Percentiles rank a stretch among this genome's conserved stretches.
These are phyloP conservation scores for Hetaerina titia DNA, from an alignment of 2,888 invertebrate genomes.

Conservation along the genomic window DNA sequence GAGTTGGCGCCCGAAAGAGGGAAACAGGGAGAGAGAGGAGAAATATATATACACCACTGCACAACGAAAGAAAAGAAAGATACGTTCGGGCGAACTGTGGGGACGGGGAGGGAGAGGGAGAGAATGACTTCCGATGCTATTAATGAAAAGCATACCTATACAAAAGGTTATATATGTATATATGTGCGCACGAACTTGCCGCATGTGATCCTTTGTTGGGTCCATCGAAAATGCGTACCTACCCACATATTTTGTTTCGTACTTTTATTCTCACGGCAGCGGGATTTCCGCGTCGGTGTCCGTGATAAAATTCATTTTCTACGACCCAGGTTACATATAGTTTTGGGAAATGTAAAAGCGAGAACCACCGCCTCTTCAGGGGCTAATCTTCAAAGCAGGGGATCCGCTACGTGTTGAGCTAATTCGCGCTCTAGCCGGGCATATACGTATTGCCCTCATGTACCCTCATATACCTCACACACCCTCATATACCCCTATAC, in stretches of 20 bases:
- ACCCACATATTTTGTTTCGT: neutral
- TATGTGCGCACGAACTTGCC: neutral
- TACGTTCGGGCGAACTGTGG: neutral
- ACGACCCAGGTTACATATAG: neutral
- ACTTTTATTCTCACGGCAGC: neutral
- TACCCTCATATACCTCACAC: no score
- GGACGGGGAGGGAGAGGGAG: neutral
- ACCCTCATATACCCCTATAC: no score
- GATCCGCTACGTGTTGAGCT: neutral
- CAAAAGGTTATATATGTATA: neutral
- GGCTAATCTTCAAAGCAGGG: neutral
- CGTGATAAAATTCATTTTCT: conserved; percentile 1
- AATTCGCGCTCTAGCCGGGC: no score
- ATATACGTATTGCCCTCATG: no score
- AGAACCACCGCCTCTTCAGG: neutral
- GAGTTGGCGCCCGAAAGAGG: neutral
- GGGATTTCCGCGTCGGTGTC: neutral
- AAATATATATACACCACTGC: neutral
- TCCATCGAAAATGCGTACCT: neutral
- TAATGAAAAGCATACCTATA: conserved; percentile 21
- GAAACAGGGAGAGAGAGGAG: neutral
- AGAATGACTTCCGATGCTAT: conserved; percentile 26
- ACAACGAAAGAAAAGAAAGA: neutral
- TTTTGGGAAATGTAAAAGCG: neutral
- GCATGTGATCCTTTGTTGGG: neutral